Evolutionary conservation across 2,888 invertebrate genomes (phyloP).

Genomic region (Miltochrista miniata): DNA sequence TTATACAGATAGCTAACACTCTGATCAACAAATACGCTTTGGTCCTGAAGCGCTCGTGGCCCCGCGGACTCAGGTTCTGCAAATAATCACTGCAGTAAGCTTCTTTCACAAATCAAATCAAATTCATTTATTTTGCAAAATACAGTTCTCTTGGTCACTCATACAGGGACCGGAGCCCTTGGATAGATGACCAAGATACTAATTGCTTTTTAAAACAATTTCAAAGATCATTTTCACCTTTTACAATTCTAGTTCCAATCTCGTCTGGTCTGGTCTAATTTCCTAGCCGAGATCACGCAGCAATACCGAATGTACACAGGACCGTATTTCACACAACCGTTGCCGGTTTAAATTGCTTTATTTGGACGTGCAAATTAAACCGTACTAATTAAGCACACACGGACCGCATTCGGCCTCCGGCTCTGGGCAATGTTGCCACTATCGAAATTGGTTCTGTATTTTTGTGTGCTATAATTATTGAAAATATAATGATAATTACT

Average conservation of each 20-base stretch:
- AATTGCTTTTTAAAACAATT: no score
- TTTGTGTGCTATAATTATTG: background rate
- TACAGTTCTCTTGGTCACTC: no score
- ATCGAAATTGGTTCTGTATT: conserved; percentile 3
- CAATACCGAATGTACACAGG: conserved; percentile 13
- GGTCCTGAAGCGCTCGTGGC: no score
- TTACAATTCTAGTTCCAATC: background rate
- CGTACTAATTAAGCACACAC: conserved; percentile 33
- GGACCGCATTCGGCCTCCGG: conserved; percentile 15
- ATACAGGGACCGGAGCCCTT: no score
- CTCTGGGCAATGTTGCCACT: conserved; percentile 5
- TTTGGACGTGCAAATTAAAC: conserved; percentile 37
- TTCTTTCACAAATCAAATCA: no score
- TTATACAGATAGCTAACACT: no score
- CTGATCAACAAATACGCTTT: no score
- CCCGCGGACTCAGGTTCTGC: no score
- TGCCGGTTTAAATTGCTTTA: conserved; percentile 35
- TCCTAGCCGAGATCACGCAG: conserved; percentile 5
- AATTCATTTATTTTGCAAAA: no score
- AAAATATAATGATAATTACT: no score
- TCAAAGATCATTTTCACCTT: background rate
- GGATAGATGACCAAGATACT: no score
- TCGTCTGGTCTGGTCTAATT: conserved; percentile 7
- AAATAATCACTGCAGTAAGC: no score
- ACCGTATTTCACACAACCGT: conserved; percentile 30